Base-by-base conservation (phyloP, 2,888 invertebrate species). In the Muscina levida region DNA sequence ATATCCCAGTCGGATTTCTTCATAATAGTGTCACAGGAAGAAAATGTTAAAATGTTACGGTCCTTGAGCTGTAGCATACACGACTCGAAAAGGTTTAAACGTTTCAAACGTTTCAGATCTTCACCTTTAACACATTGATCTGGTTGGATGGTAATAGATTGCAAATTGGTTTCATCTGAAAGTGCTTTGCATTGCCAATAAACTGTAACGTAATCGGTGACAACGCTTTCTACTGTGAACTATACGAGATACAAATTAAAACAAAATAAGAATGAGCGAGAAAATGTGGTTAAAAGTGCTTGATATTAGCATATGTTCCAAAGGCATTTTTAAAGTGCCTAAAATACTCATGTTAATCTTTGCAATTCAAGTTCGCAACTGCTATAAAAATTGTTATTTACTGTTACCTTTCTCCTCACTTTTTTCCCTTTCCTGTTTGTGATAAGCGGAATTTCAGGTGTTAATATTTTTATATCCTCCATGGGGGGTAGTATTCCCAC, bases 61-160 rank as follows among this genome's bases (percentile, higher is more conserved):
- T 98, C 97, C 72, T 97, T 96, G 56, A 98, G 94, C 92, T 98
- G 97, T 84, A 97, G 92, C 84, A 96, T 96, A 88, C 96, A 96
- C 51, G 96, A 95, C 88, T 96, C 96, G 86, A 97, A 96, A 74
- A 96, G 94, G 87, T 97, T 97, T 82, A 98, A 91, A 82, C 96
- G 92, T 88, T 96, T 95, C 67, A 98, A 91, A 85, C 96, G 94
- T 88, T 95, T 94, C 24, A 97, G 92, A 86, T 97, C 95, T 13
- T 96, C 95, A 72, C 95, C 95, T 87, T 93, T 91, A 1, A 95
- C 91, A n/a, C 92, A 90, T 68, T 92, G 92, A 85, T 93, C 94
- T 11, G 95, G 95, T 83, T 95, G 94, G 79, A 93, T 92, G 0
- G 86, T 83, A 84, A 87, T 86, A n/a, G 83, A 57, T 24, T 93